phyloP scores from a whole-genome alignment of 2,797 vertebrate species.

The Limnodromus scolopaceus region DNA sequence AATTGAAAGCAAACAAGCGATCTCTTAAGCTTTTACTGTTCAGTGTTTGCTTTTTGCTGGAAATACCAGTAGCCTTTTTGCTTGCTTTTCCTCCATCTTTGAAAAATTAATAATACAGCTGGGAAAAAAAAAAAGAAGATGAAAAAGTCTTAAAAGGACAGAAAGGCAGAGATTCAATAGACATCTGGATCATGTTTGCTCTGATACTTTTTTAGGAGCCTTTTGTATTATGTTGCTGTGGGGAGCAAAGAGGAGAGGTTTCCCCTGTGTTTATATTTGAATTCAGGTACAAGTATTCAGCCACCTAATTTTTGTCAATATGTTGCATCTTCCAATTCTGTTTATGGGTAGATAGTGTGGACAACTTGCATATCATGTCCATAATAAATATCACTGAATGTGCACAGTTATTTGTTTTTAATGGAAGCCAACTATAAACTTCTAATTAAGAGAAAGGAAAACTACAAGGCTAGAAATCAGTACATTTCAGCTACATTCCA shows the following conservation, averaged over 20 bases:
- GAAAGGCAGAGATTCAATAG: neutral
- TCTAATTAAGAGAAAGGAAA: neutral
- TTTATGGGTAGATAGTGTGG: neutral
- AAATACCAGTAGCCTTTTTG: neutral
- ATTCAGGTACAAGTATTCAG: slow-evolving; percentile 44
- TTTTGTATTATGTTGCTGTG: neutral
- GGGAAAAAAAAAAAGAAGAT: neutral
- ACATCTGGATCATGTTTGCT: slow-evolving; percentile 23
- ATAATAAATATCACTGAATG: neutral
- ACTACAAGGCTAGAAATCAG: neutral
- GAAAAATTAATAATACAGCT: slow-evolving; percentile 7
- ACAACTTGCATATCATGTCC: neutral
- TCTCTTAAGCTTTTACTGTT: neutral
- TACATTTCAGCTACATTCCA: neutral
- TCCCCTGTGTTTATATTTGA: neutral
- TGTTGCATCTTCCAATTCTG: neutral
- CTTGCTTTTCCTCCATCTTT: neutral
- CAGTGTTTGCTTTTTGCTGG: neutral
- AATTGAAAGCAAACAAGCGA: neutral
- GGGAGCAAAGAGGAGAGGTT: neutral
- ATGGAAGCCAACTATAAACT: neutral
- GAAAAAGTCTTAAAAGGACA: neutral
- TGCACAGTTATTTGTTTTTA: neutral
- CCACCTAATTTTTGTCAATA: slow-evolving; percentile 9
- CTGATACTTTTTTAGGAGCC: neutral